A percentile compares a stretch with the other conserved stretches of the same genome.
phyloP scores from a whole-genome alignment of 2,797 vertebrate species.

The Acanthurus tractus region DNA sequence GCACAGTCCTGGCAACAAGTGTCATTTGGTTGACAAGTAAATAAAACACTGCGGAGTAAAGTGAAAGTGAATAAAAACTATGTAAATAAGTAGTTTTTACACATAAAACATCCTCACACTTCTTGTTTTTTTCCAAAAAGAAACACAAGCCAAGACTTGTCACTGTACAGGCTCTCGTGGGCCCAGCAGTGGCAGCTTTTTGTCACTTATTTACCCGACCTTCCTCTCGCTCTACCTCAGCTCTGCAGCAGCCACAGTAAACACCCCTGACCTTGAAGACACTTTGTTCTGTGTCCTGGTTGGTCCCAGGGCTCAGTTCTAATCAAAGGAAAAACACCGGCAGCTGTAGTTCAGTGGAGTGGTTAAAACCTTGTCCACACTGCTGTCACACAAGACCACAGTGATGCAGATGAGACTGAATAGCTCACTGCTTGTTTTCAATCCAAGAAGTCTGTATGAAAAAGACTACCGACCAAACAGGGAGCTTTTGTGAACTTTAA shows the following conservation, averaged over 20 bases:
- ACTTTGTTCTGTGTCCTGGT: slow-evolving; percentile 7
- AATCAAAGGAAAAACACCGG: slow-evolving; percentile 29
- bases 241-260: slow-evolving; percentile 28
- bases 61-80: neutral
- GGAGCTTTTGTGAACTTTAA: slow-evolving; percentile 11
- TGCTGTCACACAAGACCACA: slow-evolving; percentile 3
- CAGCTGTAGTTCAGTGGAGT: slow-evolving; percentile 9
- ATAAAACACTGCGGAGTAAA: neutral
- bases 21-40: neutral
- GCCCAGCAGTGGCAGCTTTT: slow-evolving; percentile 5
- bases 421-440: slow-evolving; percentile 12
- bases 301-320: slow-evolving; percentile 28
- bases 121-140: neutral
- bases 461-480: slow-evolving; percentile 12
- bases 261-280: slow-evolving; percentile 44
- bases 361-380: neutral
- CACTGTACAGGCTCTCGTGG: neutral
- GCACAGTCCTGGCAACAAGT: neutral
- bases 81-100: neutral
- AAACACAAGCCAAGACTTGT: neutral
- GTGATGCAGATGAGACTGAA: slow-evolving; percentile 24
- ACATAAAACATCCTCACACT: neutral
- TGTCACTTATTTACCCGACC: slow-evolving; percentile 35
- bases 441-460: slow-evolving; percentile 28
- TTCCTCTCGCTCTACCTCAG: neutral